Base-by-base conservation (phyloP, 2,888 invertebrate genomes). In the Linyphia triangularis region DNA sequence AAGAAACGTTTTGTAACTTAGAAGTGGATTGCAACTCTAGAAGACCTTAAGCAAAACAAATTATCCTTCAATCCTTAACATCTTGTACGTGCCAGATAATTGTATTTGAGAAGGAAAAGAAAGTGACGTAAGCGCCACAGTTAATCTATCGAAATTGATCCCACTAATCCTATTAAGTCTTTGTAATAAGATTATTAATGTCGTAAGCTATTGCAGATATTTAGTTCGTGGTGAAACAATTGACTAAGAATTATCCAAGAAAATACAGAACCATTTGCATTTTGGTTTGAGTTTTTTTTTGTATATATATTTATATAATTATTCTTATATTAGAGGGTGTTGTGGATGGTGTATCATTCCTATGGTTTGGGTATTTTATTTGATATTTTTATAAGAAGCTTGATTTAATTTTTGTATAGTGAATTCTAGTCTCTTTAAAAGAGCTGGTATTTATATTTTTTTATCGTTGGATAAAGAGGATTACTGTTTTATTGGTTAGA, bases 101-200 rank as follows among this genome's bases (percentile, higher is more conserved):
- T 51, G 51, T 51, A 6, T 51, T 51, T 13, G 51, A 16, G n/a
- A n/a, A 3, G 6, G 22, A 63, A 63, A 28, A 43, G 19, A 26
- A 43, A 72, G n/a, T 51, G 19, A 7, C 4, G 26, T 6, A 63
- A 30, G 30, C 37, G 77, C 24, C 37, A 24, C 19, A n/a, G 61
- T 37, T 77, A 77, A 77, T 77, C 63, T 30, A 37, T 16, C 61
- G 37, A 77, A 33, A 7, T 59, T 40, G 61, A 77, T 22, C 24
- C 16, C 10, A 13, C 19, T 77, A 77, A 77, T 77, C 61, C 37
- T 24, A 24, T 77, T 77, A 77, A 77, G 30, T 59, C 77, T 77
- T 16, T 61, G 9, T 51, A 59, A 77, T 61, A 61, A 77, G 77
- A 77, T 77, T 77, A 77, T 37, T 63, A 61, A 77, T 28, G 77